Percentiles rank a stretch among this genome's conserved stretches.
Conservation (phyloP, 1,140 invertebrate genomes). For the Sweltsa coloradensis region DNA sequence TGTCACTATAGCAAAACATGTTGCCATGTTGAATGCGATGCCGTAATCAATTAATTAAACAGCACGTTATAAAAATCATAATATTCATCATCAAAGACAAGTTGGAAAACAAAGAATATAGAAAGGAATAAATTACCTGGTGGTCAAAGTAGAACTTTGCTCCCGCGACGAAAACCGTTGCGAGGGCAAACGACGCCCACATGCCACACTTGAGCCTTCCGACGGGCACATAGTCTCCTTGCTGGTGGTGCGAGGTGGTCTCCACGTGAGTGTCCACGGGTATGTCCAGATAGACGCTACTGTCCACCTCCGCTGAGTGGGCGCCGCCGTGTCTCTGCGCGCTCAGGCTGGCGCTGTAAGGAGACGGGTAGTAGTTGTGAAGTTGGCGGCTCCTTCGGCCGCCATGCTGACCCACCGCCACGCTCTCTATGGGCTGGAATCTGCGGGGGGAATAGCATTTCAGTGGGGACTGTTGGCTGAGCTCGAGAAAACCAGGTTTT, state of each 20-base stretch:
- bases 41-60: too few species aligned
- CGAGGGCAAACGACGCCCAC: slow-evolving; percentile 49
- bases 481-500: too few species aligned
- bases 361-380: neutral
- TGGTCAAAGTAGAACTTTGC: slow-evolving; percentile 55
- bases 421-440: slow-evolving; percentile 45
- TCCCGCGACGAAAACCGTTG: slow-evolving; percentile 46
- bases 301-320: slow-evolving; percentile 19
- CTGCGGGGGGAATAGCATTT: too few species aligned
- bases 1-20: too few species aligned
- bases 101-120: slow-evolving; percentile 11
- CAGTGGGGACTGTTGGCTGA: too few species aligned
- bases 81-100: too few species aligned
- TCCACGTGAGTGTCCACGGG: slow-evolving; percentile 21
- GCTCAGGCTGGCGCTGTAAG: neutral
- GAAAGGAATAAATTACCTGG: slow-evolving; percentile 33
- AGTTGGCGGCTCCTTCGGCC: neutral
- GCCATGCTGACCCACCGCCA: slow-evolving; percentile 17
- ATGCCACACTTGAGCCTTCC: slow-evolving; percentile 38
- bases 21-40: too few species aligned
- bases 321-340: neutral
- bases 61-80: too few species aligned
- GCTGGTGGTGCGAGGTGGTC: slow-evolving; percentile 28
- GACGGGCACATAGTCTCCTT: slow-evolving; percentile 29
- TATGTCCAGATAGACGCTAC: slow-evolving; percentile 32